Evolutionary conservation across 2,888 invertebrate species (phyloP), one percentile per base, ranked within the genome.

Genomic region (Ashinkailepas kermadecensis): DNA sequence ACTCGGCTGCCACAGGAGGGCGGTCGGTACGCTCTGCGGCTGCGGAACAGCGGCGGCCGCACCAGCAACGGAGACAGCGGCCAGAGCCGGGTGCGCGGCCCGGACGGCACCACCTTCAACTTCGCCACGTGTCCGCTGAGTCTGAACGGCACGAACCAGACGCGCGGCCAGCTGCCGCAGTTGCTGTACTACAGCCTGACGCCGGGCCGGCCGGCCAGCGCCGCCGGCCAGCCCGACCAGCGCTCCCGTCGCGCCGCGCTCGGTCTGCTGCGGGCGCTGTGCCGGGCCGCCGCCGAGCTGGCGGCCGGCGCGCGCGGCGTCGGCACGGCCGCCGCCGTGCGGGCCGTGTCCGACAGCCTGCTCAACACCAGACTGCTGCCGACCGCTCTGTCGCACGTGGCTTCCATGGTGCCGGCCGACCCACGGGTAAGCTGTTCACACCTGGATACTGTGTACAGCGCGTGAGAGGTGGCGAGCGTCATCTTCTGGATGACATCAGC

Each of bases 1-100:
- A 39, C 39, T 39, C 39, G 39, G 3, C 74, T 81, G 82, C 85
- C 85, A 58, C 86, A 94, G 92, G 96, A 96, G 87, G 93, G 94
- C 84, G 90, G 92, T 0, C 94, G 95, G 84, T 98, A 98, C 87
- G 97, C 97, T 0, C 89, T 97, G 57, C 90, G 96, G 18, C 88
- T 97, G 78, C 91, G 95, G 86, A 96, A 96, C 86, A 94, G 94
- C 86, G 97, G 97, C 12, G 94, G 95, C 8, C 91, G 96, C 83
- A 98, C 98, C 0, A 94, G 94, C 84, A 97, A 96, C 86, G 99
- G 99, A 0, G 98, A 99, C 88, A 94, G 95, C 57, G 98, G 98
- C 0, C 88, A 96, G 83, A 92, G 92, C 59, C 92, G 93, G 8
- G 93, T 98, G 15, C 94, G 95, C 86, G 97, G 97, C 12, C 94